These are phyloP conservation scores for Phaethornis superciliosus DNA, from an alignment of 2,113 vertebrate species.

Conservation along the genomic window DNA sequence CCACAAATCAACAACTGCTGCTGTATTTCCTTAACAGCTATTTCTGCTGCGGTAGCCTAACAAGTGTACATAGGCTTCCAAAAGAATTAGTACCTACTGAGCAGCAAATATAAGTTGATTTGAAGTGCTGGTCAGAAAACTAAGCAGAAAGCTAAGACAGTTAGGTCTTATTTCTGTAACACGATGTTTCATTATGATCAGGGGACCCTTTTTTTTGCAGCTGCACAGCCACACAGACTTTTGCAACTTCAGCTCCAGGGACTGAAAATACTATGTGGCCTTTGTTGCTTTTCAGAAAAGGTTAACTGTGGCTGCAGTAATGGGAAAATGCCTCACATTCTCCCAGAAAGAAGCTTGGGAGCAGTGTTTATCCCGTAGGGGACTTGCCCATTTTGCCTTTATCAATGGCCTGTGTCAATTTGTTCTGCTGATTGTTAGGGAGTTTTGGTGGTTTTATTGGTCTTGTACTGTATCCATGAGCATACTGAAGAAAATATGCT, in stretches of 20 bases:
- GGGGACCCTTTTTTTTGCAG: background rate
- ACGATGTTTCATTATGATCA: background rate
- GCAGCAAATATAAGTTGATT: background rate
- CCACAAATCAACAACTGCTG: background rate
- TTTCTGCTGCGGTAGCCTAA: background rate
- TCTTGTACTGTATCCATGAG: background rate
- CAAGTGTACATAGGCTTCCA: background rate
- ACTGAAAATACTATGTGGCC: background rate
- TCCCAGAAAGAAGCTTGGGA: background rate
- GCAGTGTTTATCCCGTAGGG: background rate
- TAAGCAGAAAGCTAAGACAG: background rate
- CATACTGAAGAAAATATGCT: background rate
- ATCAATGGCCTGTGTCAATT: background rate
- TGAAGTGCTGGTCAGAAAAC: background rate
- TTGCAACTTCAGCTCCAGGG: background rate
- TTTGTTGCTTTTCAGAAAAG: background rate
- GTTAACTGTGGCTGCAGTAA: background rate
- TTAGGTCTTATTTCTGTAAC: background rate
- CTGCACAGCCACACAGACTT: background rate
- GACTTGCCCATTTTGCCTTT: background rate
- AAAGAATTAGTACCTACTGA: background rate
- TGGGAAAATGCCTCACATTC: background rate
- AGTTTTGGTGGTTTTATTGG: background rate
- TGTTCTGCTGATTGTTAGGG: background rate
- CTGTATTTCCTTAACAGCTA: background rate